Conservation (phyloP, 2,888 invertebrate species). For the Apoderus coryli region DNA sequence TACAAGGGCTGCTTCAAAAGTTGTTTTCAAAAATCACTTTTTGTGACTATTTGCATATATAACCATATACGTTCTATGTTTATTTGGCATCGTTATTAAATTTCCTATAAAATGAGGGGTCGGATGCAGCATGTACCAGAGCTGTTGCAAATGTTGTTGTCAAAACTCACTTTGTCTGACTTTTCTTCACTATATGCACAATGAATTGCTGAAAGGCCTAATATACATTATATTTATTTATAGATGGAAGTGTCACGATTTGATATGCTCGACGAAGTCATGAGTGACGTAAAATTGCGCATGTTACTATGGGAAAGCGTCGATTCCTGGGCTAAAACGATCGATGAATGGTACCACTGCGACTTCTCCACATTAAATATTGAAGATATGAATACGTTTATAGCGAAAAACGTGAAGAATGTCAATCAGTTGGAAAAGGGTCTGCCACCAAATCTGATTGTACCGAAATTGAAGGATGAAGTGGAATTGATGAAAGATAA, state of each 20-base stretch:
- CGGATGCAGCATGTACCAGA: no score
- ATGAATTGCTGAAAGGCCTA: no score
- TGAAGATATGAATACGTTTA: conserved; percentile 54
- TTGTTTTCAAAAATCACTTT: no score
- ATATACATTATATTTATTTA: conserved; percentile 10
- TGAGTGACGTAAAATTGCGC: conserved; percentile 64
- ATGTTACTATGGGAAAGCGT: conserved; percentile 68
- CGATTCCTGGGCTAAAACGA: conserved; percentile 55
- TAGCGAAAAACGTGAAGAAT: conserved; percentile 53
- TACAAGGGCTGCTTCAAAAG: no score
- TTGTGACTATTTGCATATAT: no score
- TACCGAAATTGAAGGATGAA: conserved; percentile 59
- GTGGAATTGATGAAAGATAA: conserved; percentile 70
- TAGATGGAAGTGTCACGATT: conserved; percentile 72
- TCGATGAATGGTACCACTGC: conserved; percentile 48
- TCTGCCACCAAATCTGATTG: conserved; percentile 63
- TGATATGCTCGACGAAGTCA: conserved; percentile 66
- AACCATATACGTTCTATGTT: no score
- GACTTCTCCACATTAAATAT: conserved; percentile 52
- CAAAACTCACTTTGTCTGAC: no score
- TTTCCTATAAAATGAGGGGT: no score
- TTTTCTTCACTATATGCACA: no score
- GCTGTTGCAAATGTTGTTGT: no score
- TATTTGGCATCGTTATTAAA: no score
- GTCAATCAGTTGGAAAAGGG: conserved; percentile 71